Base-by-base conservation (phyloP, 2,113 vertebrate genomes). In the Podarcis raffonei region DNA sequence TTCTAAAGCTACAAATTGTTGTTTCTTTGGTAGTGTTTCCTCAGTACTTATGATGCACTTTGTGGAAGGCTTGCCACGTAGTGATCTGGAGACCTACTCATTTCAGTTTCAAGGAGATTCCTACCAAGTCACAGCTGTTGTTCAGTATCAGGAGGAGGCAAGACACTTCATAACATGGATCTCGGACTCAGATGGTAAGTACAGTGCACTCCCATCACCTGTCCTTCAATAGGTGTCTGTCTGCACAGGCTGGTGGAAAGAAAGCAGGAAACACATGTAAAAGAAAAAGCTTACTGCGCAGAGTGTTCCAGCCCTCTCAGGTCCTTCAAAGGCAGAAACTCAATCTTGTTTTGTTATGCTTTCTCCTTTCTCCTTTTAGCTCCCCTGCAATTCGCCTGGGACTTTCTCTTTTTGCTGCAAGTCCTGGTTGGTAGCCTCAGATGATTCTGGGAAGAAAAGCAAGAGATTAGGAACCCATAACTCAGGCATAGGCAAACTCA, bases 151-250 rank as follows among this genome's bases (percentile, higher is more conserved):
- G 30, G 87, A 93, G 11, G 88, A 93, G 2, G 93, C 95, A 42
- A 95, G 97, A 92, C 98, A 99, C 94, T 99, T 99, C 93, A 96
- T 98, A 94, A 97, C 98, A 6, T 99, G 99, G 99, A 93, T 95
- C 80, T 92, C 93, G 87, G 95, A 95, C 88, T n/a, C 93, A 84
- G 96, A 98, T 78, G 98, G 99, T 99, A 94, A 92, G 98, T 97
- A 84, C 8, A 30, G 15, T 83, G 16, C 15, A 59, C 32, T 71
- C 42, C 6, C 4, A 30, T 84, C 71, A 87, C 42, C 5, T 77
- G 59, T 71, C 81, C 1, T 77, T 83, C 15, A 72, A 32, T 83
- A 90, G 1, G 16, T 30, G 39, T 77, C 12, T 81, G 6, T 62
- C 18, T n/a, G n/a, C 65, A n/a, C 25, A 25, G 53, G 25, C 8